phyloP scores from a whole-genome alignment of 2,113 vertebrate genomes.

The Origma solitaria region DNA sequence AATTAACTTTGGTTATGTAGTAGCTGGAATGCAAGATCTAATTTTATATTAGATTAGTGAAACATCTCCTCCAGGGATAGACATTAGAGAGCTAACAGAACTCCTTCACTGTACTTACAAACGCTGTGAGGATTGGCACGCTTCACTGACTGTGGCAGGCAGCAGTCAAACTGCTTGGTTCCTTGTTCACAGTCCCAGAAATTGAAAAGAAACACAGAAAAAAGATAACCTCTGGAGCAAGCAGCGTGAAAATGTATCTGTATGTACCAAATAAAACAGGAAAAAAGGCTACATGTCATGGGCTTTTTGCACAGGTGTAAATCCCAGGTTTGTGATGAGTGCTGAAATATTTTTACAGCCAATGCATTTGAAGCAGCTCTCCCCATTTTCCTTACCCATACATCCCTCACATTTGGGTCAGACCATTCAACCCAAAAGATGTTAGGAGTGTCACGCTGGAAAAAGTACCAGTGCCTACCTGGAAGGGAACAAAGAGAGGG shows the following conservation, averaged over 20 bases:
- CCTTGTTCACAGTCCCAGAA: not conserved
- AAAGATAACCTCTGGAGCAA: not conserved
- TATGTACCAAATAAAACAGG: not conserved
- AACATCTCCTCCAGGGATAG: constrained; percentile 25
- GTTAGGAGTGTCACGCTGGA: fast-evolving
- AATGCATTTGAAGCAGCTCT: not conserved
- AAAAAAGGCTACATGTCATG: not conserved
- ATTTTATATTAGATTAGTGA: constrained; percentile 58
- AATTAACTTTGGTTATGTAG: constrained; percentile 59
- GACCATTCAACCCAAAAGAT: not conserved
- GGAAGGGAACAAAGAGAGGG: not conserved
- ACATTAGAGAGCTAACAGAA: not conserved
- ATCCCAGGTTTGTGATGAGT: not conserved
- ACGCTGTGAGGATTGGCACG: not conserved
- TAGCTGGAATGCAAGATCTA: constrained; percentile 50
- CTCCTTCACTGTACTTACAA: not conserved
- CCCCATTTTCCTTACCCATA: fast-evolving
- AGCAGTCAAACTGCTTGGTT: not conserved
- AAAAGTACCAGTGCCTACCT: not conserved
- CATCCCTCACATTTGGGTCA: not conserved
- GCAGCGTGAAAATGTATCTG: not conserved
- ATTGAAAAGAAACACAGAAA: not conserved
- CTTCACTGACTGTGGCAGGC: not conserved
- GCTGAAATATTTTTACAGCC: not conserved
- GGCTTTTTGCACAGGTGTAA: not conserved